phyloP scores from a whole-genome alignment of 30 jellyfish, hydroid and myxozoan genomes.

The Aurelia sp. region DNA sequence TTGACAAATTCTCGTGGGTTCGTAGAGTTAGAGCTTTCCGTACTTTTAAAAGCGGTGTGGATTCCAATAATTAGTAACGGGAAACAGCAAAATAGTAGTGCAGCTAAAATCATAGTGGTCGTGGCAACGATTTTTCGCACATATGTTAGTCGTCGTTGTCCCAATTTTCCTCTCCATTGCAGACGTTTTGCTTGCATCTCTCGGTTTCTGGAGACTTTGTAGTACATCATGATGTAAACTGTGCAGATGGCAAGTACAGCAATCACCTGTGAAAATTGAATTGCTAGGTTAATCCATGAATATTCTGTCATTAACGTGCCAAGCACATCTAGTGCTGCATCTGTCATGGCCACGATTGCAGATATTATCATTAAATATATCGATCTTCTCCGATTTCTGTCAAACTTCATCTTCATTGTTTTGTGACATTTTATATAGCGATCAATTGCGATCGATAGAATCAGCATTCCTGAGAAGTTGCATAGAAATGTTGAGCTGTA shows the following conservation, averaged over 20 bases:
- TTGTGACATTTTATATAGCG: slow-evolving; percentile 47
- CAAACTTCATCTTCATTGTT: slow-evolving; percentile 34
- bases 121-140: slow-evolving; percentile 51
- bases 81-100: slow-evolving; percentile 35
- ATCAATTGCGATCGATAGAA: slow-evolving; percentile 46
- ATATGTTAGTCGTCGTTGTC: slow-evolving; percentile 27
- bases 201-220: slow-evolving; percentile 44
- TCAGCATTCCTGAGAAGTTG: slow-evolving; percentile 62
- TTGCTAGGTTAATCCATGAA: slow-evolving; percentile 61
- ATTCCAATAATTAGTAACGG: slow-evolving; percentile 56
- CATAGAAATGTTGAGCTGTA: slow-evolving; percentile 60
- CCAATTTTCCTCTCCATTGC: background rate
- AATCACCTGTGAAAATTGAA: slow-evolving; percentile 42
- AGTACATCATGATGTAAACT: slow-evolving; percentile 49
- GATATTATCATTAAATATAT: slow-evolving; percentile 1
- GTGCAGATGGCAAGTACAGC: slow-evolving; percentile 20
- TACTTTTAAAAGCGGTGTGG: slow-evolving; percentile 9
- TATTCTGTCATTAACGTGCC: slow-evolving; percentile 54
- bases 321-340: slow-evolving; percentile 20
- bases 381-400: slow-evolving; percentile 13
- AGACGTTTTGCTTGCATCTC: slow-evolving; percentile 13
- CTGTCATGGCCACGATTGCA: slow-evolving; percentile 21
- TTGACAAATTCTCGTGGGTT: slow-evolving; percentile 38
- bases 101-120: slow-evolving; percentile 30
- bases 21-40: background rate